Conservation (phyloP, 2,113 vertebrate genomes). For the Psammodynastes pulverulentus region DNA sequence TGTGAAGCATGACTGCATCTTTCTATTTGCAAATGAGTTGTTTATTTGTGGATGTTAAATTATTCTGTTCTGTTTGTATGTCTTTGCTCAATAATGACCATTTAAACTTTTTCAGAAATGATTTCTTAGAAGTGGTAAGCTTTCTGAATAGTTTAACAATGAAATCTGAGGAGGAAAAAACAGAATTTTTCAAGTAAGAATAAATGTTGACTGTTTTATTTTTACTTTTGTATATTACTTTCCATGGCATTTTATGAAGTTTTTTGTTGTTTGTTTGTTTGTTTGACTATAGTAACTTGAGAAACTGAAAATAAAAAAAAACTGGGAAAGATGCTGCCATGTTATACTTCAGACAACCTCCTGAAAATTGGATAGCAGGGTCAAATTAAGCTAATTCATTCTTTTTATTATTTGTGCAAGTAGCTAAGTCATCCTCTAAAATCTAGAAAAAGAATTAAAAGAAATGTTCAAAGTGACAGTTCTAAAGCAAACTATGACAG, state of each 20-base stretch:
- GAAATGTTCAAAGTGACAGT: neutral
- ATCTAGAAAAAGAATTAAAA: neutral
- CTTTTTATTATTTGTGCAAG: neutral
- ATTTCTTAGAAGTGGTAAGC: constrained; percentile 93
- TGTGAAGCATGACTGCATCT: neutral
- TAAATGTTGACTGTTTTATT: constrained; percentile 20
- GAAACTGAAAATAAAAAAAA: neutral
- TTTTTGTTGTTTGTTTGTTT: neutral
- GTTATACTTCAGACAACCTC: neutral
- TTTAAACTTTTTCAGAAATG: constrained; percentile 78
- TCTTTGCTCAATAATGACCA: neutral
- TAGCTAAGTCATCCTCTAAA: neutral
- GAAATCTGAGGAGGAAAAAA: constrained; percentile 95
- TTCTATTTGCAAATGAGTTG: neutral
- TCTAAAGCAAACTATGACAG: neutral
- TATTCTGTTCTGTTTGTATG: neutral
- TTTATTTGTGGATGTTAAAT: neutral
- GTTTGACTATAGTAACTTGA: neutral
- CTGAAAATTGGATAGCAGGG: neutral
- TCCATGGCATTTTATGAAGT: neutral
- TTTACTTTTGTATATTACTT: neutral
- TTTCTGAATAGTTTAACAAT: constrained; percentile 93
- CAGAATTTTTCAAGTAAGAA: constrained; percentile 98
- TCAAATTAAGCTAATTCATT: neutral
- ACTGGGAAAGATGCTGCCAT: neutral